phyloP scores from a whole-genome alignment of 2,888 invertebrate genomes.

The Coenonympha glycerion region DNA sequence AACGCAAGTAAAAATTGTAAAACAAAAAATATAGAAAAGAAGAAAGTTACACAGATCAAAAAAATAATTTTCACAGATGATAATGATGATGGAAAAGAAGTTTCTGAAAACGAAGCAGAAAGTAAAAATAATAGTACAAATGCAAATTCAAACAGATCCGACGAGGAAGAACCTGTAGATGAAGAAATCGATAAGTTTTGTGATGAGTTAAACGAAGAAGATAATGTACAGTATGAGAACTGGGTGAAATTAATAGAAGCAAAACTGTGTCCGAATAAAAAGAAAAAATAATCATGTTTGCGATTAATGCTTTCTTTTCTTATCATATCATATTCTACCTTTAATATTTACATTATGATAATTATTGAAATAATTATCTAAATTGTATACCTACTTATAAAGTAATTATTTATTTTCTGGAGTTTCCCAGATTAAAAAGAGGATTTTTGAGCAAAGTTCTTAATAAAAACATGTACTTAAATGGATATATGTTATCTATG shows the following conservation, averaged over 20 bases:
- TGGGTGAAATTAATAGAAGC: conserved; percentile 66
- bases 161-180: conserved; percentile 54
- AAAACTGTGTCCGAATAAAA: conserved; percentile 50
- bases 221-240: conserved; percentile 58
- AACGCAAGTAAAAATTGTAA: conserved; percentile 3
- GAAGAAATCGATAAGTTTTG: conserved; percentile 68
- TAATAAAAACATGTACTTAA: too few relatives aligned
- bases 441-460: too few relatives aligned
- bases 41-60: conserved; percentile 28
- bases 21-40: not conserved
- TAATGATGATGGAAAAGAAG: not conserved
- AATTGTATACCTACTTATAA: too few relatives aligned
- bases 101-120: conserved; percentile 11
- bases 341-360: too few relatives aligned
- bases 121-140: conserved; percentile 15
- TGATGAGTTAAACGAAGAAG: conserved; percentile 58
- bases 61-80: conserved; percentile 17
- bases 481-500: too few relatives aligned
- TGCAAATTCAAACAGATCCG: conserved; percentile 25
- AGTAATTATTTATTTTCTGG: too few relatives aligned
- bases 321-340: too few relatives aligned
- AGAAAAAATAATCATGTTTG: conserved; percentile 24
- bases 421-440: too few relatives aligned
- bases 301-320: not conserved
- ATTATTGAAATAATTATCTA: too few relatives aligned